Base-by-base conservation (phyloP, 37 sponge, comb jelly and placozoan species). In the Axinella damicornis region DNA sequence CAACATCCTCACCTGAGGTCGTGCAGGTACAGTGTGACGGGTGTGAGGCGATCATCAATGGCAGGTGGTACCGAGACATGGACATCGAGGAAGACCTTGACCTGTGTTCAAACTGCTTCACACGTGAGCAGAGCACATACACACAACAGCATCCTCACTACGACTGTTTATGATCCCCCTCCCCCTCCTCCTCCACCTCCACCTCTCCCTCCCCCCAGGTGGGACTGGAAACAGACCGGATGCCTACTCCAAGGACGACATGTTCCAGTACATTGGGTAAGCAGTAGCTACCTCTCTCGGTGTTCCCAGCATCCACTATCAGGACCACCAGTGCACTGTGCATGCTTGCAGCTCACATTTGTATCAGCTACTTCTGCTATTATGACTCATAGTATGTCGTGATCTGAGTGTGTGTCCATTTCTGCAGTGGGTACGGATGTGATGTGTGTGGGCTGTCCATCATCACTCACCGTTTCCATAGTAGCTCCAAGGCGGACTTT, bases 91-190 rank as follows among this genome's bases (percentile, higher is more conserved):
- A 70, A 4, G 63, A 89, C 67, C 60, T 66, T 66, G 87, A 94
- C 56, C 87, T 94, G 21, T 94, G 94, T 38, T 14, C 38, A 1
- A 62, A 31, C 21, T 94, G 94, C 58, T 94, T 87, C 80, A 54
- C 41, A 53, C 53, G 94, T 94, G 55, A 80, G 94, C n/a, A n/a
- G n/a, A n/a, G n/a, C n/a, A n/a, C n/a, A n/a, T n/a, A n/a, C n/a
- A n/a, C 19, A 57, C 60, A 57, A 14, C 24, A 19, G 6, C 52
- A 18, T 52, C 21, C 30, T 30, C 52, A 4, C 46, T 46, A 4
- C 46, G 6, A 12, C 46, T 9, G 6, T n/a, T 46, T 5, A 46
- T 46, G 6, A 4, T 46, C 46, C 46, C 46, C 9, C 22, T 46
- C 46, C 46, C 9, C 46, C 46, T 9, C 46, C 46, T n/a, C 27